phyloP scores from a whole-genome alignment of 2,797 vertebrate species.

The Diceros bicornis region DNA sequence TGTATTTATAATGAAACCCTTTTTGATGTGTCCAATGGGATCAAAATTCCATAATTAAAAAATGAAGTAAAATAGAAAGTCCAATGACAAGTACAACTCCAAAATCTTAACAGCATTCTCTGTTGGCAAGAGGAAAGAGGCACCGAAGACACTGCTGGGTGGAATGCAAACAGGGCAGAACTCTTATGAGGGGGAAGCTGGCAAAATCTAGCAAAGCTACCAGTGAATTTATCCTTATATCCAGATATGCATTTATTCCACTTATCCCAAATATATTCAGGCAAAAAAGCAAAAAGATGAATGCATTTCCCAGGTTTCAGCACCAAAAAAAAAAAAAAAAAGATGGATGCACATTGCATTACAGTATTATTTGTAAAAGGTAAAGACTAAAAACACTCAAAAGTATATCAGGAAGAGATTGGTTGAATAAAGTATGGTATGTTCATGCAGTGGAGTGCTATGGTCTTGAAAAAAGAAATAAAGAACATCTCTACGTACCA shows the following conservation, averaged over 20 bases:
- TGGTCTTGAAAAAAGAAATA: neutral
- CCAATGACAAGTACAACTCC: neutral
- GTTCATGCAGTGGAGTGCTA: neutral
- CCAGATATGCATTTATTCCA: neutral
- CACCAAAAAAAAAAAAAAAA: neutral
- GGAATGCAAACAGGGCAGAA: neutral
- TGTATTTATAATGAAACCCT: neutral
- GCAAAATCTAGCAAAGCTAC: neutral
- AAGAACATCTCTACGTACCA: neutral
- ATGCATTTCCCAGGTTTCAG: neutral
- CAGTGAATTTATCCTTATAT: neutral
- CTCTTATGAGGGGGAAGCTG: neutral
- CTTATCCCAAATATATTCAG: neutral
- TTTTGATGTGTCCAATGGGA: neutral
- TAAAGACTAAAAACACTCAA: neutral
- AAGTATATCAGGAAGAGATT: neutral
- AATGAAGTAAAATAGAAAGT: slow-evolving; percentile 7
- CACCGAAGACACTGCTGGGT: neutral
- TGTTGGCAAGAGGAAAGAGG: neutral
- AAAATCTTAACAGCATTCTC: neutral
- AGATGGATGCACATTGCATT: neutral
- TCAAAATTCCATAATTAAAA: neutral
- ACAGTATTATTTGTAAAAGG: neutral
- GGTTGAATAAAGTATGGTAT: neutral
- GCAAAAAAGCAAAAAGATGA: neutral